Evolutionary conservation across 2,888 invertebrate species (phyloP).

Genomic region (Acrobasis suavella): DNA sequence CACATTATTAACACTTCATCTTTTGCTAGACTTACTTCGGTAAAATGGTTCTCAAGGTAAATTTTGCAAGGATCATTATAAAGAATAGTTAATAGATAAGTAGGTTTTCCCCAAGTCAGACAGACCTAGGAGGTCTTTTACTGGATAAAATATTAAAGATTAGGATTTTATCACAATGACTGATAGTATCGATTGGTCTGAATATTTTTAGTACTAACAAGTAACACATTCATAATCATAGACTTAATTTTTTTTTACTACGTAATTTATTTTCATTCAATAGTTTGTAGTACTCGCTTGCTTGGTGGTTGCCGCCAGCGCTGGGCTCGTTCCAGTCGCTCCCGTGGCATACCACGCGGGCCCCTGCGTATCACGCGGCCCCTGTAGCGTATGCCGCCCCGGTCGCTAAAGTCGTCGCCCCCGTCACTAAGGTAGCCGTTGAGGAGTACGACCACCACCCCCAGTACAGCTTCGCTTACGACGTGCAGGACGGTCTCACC

Average conservation of each 20-base stretch:
- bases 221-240: not conserved
- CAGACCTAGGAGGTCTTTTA: too few relatives aligned
- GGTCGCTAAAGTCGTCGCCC: slow-evolving; percentile 44
- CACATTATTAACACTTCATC: slow-evolving; percentile 36
- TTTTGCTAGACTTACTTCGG: slow-evolving; percentile 30
- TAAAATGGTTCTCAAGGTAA: slow-evolving; percentile 49
- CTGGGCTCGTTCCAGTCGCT: slow-evolving; percentile 41
- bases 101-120: too few relatives aligned
- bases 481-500: slow-evolving; percentile 76
- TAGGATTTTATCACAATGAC: too few relatives aligned
- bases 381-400: slow-evolving; percentile 42
- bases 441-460: slow-evolving; percentile 59
- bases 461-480: slow-evolving; percentile 79
- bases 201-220: not conserved
- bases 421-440: slow-evolving; percentile 44
- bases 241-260: too few relatives aligned
- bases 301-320: slow-evolving; percentile 46
- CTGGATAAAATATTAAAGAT: too few relatives aligned
- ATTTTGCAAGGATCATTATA: slow-evolving; percentile 5
- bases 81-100: too few relatives aligned
- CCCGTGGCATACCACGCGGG: slow-evolving; percentile 36
- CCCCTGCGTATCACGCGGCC: slow-evolving; percentile 38
- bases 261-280: slow-evolving; percentile 26
- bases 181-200: too few relatives aligned
- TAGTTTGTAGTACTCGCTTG: slow-evolving; percentile 47